Conservation (phyloP, 2,888 invertebrate species). For the Thumatha senex region DNA sequence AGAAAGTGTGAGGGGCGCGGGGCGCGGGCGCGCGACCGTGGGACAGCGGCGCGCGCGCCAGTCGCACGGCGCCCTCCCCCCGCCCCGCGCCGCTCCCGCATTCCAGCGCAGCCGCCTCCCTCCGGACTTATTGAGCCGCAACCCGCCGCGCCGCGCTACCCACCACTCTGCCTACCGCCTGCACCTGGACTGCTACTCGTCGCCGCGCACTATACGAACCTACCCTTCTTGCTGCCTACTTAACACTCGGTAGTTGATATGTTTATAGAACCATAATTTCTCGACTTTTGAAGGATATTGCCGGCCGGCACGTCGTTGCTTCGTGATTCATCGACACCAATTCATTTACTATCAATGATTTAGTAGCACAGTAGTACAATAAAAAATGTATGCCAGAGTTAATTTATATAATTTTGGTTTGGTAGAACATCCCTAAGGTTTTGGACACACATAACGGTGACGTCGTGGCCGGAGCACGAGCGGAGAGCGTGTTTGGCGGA, state of each 20-base stretch:
- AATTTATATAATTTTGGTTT: too few relatives aligned
- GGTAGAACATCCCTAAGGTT: background rate
- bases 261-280: slow-evolving; percentile 1
- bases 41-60: slow-evolving; percentile 86
- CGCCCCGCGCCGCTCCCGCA: slow-evolving; percentile 66
- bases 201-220: background rate
- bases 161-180: background rate
- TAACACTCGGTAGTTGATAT: slow-evolving; percentile 2
- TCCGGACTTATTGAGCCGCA: slow-evolving; percentile 81
- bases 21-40: slow-evolving; percentile 84
- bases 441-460: background rate
- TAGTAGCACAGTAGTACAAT: slow-evolving; percentile 41
- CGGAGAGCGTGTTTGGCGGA: slow-evolving; percentile 7
- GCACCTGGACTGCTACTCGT: slow-evolving; percentile 9
- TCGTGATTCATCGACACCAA: slow-evolving; percentile 36
- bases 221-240: background rate
- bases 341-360: slow-evolving; percentile 24
- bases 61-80: slow-evolving; percentile 78
- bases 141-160: slow-evolving; percentile 46
- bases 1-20: slow-evolving; percentile 74
- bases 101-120: slow-evolving; percentile 71
- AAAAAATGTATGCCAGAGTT: too few relatives aligned
- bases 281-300: slow-evolving; percentile 8
- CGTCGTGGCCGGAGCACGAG: background rate
- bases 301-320: slow-evolving; percentile 23